Conservation (phyloP, 2,888 invertebrate species). For the Acleris cristana region DNA sequence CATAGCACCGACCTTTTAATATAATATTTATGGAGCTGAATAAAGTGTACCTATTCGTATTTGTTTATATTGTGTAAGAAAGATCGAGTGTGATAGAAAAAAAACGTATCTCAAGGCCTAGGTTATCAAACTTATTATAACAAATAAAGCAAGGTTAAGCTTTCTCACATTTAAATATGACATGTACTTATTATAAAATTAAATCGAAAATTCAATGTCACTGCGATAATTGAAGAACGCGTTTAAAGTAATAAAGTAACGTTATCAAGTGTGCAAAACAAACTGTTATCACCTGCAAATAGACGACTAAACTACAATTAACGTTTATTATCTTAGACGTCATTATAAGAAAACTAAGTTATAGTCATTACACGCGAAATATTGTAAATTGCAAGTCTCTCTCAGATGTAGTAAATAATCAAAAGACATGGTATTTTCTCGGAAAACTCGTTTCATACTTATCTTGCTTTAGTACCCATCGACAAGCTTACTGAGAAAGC, state of each 20-base stretch:
- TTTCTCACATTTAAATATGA: constrained; percentile 18
- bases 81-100: too few relatives aligned
- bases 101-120: constrained; percentile 44
- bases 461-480: too few relatives aligned
- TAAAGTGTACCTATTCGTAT: too few relatives aligned
- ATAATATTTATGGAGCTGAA: too few relatives aligned
- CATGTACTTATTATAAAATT: background rate
- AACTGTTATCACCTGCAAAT: constrained; percentile 39
- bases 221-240: constrained; percentile 8
- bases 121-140: constrained; percentile 50
- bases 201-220: constrained; percentile 12
- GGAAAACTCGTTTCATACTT: too few relatives aligned
- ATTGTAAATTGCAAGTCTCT: too few relatives aligned
- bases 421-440: too few relatives aligned
- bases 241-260: constrained; percentile 27
- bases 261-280: constrained; percentile 43
- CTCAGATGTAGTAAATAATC: too few relatives aligned
- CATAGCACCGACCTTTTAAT: too few relatives aligned
- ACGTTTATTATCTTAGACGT: background rate
- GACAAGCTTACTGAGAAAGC: too few relatives aligned
- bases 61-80: too few relatives aligned
- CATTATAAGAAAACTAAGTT: background rate
- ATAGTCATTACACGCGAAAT: too few relatives aligned
- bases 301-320: constrained; percentile 1
- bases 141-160: constrained; percentile 21